These are phyloP conservation scores for Gallinago nigripennis DNA, from an alignment of 2,797 vertebrate species.

Conservation along the genomic window DNA sequence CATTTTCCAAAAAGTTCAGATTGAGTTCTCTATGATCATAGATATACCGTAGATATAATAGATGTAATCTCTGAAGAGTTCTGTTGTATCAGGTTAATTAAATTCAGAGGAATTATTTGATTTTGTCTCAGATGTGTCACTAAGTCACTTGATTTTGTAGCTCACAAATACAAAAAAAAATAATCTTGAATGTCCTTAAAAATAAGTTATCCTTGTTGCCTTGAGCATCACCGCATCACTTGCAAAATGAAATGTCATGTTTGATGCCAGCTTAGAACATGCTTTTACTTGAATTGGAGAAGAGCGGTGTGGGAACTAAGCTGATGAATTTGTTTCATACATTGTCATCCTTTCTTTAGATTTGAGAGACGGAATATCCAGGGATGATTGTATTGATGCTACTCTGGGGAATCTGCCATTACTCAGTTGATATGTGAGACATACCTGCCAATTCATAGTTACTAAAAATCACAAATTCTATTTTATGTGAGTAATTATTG, in stretches of 20 bases:
- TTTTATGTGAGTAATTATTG: not conserved
- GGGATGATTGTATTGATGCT: not conserved
- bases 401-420: not conserved
- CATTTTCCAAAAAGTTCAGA: not conserved
- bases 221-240: not conserved
- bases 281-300: not conserved
- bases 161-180: not conserved
- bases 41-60: not conserved
- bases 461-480: not conserved
- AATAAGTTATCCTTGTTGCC: not conserved
- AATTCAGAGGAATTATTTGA: not conserved
- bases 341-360: not conserved
- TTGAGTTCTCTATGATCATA: not conserved
- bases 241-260: not conserved
- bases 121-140: not conserved
- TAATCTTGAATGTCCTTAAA: not conserved
- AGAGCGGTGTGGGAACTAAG: not conserved
- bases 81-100: not conserved
- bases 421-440: not conserved
- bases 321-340: not conserved
- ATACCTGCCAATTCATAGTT: not conserved
- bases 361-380: not conserved
- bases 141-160: not conserved
- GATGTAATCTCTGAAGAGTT: not conserved
- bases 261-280: not conserved